These are phyloP conservation scores for Perdita meconis DNA, from an alignment of 2,888 invertebrate genomes.

Conservation along the genomic window DNA sequence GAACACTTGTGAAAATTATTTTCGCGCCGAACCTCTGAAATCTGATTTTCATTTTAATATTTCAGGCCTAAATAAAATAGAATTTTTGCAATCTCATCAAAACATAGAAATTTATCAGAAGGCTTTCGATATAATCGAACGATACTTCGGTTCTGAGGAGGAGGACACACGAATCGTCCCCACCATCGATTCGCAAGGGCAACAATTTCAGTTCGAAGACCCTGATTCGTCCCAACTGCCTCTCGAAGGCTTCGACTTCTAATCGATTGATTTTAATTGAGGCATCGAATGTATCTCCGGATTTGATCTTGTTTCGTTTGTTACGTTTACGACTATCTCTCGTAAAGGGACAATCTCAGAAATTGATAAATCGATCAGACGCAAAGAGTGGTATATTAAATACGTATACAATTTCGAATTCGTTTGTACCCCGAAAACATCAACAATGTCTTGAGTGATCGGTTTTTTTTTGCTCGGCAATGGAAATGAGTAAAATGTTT, in stretches of 20 bases:
- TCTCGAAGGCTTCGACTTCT: conserved; percentile 93
- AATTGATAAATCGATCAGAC: conserved; percentile 50
- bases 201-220: conserved; percentile 86
- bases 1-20: no score
- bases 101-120: conserved; percentile 98
- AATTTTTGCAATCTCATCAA: conserved; percentile 98
- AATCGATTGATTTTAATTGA: conserved; percentile 79
- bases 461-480: conserved; percentile 41
- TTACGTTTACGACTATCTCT: conserved; percentile 58
- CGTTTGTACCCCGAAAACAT: conserved; percentile 48
- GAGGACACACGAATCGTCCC: conserved; percentile 93
- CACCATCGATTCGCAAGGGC: conserved; percentile 90
- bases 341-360: conserved; percentile 54
- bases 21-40: background rate
- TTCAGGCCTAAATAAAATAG: conserved; percentile 97
- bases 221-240: conserved; percentile 85
- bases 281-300: conserved; percentile 62
- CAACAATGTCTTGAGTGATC: conserved; percentile 45
- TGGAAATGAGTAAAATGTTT: conserved; percentile 62
- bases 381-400: conserved; percentile 50
- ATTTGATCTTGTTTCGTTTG: conserved; percentile 62
- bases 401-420: conserved; percentile 41
- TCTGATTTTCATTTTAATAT: conserved; percentile 65
- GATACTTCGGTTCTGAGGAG: conserved; percentile 97
- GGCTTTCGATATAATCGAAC: conserved; percentile 98